phyloP scores from a whole-genome alignment of 2,888 invertebrate species.

The Malthinus seriepunctatus region DNA sequence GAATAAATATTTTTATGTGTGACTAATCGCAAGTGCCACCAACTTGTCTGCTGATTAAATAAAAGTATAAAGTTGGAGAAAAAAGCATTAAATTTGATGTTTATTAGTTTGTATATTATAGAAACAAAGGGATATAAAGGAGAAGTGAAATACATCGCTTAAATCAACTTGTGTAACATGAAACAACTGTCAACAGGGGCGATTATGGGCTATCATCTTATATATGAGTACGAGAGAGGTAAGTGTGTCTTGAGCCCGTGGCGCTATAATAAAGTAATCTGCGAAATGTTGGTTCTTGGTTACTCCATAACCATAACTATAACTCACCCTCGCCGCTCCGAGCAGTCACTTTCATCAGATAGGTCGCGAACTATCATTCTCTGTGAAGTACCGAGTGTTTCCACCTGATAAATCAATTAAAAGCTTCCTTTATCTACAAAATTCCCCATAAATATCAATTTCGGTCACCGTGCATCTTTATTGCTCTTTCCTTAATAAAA shows the following conservation, averaged over 20 bases:
- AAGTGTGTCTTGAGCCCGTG: constrained; percentile 48
- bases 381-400: constrained; percentile 45
- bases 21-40: too few relatives aligned
- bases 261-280: constrained; percentile 56
- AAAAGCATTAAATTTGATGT: too few relatives aligned
- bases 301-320: constrained; percentile 55
- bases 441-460: constrained; percentile 43
- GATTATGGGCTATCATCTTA: constrained; percentile 54
- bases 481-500: constrained; percentile 40
- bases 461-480: constrained; percentile 44
- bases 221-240: constrained; percentile 52
- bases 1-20: too few relatives aligned
- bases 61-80: too few relatives aligned
- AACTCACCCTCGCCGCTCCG: constrained; percentile 47
- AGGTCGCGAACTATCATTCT: constrained; percentile 40
- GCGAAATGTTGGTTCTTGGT: constrained; percentile 51
- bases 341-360: constrained; percentile 41
- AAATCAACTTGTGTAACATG: constrained; percentile 52
- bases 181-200: constrained; percentile 52
- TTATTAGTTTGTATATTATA: constrained; percentile 11
- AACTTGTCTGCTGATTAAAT: too few relatives aligned
- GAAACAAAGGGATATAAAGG: constrained; percentile 34
- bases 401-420: constrained; percentile 55
- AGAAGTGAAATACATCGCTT: constrained; percentile 44
- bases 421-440: constrained; percentile 23